Base-by-base conservation (phyloP, 2,113 vertebrate species). In the Canis aureus region DNA sequence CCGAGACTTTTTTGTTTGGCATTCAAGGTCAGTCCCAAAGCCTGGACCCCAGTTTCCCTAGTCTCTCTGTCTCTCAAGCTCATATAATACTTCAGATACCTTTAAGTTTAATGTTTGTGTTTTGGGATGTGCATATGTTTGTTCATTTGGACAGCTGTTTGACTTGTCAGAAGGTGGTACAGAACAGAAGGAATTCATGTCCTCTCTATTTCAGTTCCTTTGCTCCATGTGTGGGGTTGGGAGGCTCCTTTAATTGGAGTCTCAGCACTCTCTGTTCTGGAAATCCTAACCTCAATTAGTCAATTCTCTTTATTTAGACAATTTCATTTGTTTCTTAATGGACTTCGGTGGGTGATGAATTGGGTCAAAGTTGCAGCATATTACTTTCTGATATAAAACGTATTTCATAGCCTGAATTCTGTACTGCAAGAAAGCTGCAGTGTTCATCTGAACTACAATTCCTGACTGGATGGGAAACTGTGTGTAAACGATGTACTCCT, bases 261-360 rank as follows among this genome's bases (percentile, higher is more conserved):
- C 97, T 80, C 80, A 53, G 35, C 95, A 95, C 76, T 96, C 71
- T 89, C 76, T 62, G 80, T 89, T 89, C 93, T 98, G 97, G 81
- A 98, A 98, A 98, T 97, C 95, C 95, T 97, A 93, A 95, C 98
- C 98, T 98, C 96, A 98, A 92, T 98, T 98, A 92, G 83, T 66
- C 2, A 9, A 84, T 55, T 93, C 80, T 71, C 96, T 98, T 98
- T 93, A 80, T 97, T 92, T 97, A 95, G 93, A 98, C 97, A 89
- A 53, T 89, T 98, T 97, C 89, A 66, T 53, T 83, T 96, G 29
- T 97, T 94, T 96, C 96, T 92, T 97, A 98, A 95, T 71, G 82
- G 98, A 97, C 78, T 1, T 91, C 43, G 94, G 17, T 89, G 29
- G 82, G 27, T 97, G 81, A 27, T 73, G 97, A 98, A 97, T 78